Evolutionary conservation across 2,888 invertebrate species (phyloP).

Genomic region (Epistrophe eligans): DNA sequence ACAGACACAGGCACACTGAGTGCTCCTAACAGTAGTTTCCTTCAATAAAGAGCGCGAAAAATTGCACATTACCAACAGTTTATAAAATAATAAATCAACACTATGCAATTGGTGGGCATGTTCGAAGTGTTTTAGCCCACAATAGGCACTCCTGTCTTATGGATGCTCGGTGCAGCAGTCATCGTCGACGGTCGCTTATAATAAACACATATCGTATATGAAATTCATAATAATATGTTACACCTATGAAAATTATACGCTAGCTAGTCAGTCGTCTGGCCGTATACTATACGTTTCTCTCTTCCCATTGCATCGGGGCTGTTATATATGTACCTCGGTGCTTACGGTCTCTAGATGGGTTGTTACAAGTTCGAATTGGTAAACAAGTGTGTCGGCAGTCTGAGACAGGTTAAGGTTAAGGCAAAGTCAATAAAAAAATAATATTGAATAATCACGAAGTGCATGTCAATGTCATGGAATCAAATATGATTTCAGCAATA

Average conservation of each 20-base stretch:
- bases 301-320: background rate
- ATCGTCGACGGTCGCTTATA: slow-evolving; percentile 28
- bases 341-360: slow-evolving; percentile 29
- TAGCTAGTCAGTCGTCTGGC: slow-evolving; percentile 38
- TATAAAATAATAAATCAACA: slow-evolving; percentile 74
- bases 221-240: slow-evolving; percentile 73
- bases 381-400: slow-evolving; percentile 53
- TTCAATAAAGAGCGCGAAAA: slow-evolving; percentile 71
- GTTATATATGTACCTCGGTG: slow-evolving; percentile 23
- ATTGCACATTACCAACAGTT: slow-evolving; percentile 74
- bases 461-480: slow-evolving; percentile 47
- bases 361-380: slow-evolving; percentile 33
- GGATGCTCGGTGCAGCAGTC: slow-evolving; percentile 24
- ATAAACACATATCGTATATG: slow-evolving; percentile 66
- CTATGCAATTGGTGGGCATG: slow-evolving; percentile 54
- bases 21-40: slow-evolving; percentile 60
- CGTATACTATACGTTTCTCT: background rate
- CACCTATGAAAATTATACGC: slow-evolving; percentile 69
- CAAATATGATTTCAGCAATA: slow-evolving; percentile 13
- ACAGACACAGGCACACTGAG: slow-evolving; percentile 3
- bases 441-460: slow-evolving; percentile 55
- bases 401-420: slow-evolving; percentile 31
- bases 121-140: slow-evolving; percentile 50
- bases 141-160: slow-evolving; percentile 43
- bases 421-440: slow-evolving; percentile 48